These are phyloP conservation scores for Phalera bucephala DNA, from an alignment of 2,888 invertebrate genomes.

Conservation along the genomic window DNA sequence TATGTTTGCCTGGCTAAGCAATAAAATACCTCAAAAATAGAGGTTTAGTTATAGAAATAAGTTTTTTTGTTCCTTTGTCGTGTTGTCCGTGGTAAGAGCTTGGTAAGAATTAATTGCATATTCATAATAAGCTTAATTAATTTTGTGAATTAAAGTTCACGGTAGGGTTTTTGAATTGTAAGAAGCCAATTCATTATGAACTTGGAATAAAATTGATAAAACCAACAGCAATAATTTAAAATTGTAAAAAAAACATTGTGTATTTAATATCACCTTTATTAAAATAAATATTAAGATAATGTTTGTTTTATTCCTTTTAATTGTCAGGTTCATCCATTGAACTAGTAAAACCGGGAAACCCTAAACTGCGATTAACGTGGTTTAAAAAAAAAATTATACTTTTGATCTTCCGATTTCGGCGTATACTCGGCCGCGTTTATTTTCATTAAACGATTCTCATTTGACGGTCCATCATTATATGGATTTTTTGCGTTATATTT, in stretches of 20 bases:
- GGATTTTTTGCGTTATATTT: conserved; percentile 26
- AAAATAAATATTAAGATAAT: conserved; percentile 20
- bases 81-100: too few relatives aligned
- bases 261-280: conserved; percentile 20
- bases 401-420: conserved; percentile 36
- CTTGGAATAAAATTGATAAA: background rate
- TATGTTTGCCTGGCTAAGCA: too few relatives aligned
- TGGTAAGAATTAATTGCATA: too few relatives aligned
- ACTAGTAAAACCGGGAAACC: conserved; percentile 42
- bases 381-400: conserved; percentile 39
- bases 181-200: too few relatives aligned
- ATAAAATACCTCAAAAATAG: too few relatives aligned
- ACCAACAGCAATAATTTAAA: background rate
- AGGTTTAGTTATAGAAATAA: too few relatives aligned
- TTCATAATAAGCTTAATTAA: too few relatives aligned
- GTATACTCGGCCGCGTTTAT: conserved; percentile 50
- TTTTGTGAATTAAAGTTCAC: too few relatives aligned
- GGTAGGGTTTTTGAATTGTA: too few relatives aligned
- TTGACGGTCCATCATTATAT: conserved; percentile 25
- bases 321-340: conserved; percentile 42
- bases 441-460: conserved; percentile 46
- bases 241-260: conserved; percentile 8
- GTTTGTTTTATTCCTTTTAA: conserved; percentile 6
- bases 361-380: conserved; percentile 37
- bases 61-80: too few relatives aligned